Evolutionary conservation across 2,888 invertebrate species (phyloP).

Genomic region (Strigamia maritima): DNA sequence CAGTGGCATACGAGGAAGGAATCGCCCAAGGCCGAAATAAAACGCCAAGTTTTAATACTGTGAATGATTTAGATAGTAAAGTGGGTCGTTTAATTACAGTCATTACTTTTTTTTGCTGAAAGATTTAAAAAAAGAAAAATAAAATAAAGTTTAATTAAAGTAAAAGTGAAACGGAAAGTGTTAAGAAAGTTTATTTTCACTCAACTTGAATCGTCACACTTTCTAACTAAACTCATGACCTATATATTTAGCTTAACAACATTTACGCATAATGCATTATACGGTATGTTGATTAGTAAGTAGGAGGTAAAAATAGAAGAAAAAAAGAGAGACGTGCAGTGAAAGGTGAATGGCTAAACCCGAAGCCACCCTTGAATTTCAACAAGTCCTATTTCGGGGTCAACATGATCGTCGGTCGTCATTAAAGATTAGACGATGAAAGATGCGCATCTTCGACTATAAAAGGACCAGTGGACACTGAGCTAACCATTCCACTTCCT

Average conservation of each 20-base stretch:
- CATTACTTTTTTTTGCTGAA: neutral
- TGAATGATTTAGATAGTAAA: conserved; percentile 13
- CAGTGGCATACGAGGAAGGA: neutral
- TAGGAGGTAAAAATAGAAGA: neutral
- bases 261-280: neutral
- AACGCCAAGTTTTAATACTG: neutral
- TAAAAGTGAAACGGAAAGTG: neutral
- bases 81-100: conserved; percentile 23
- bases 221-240: neutral
- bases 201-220: neutral
- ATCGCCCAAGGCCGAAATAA: conserved; percentile 18
- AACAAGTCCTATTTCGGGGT: neutral
- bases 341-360: conserved; percentile 1
- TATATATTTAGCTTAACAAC: neutral
- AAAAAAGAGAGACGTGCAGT: conserved; percentile 6
- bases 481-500: neutral
- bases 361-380: neutral
- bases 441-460: neutral
- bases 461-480: neutral
- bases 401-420: conserved; percentile 3
- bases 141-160: neutral
- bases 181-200: neutral
- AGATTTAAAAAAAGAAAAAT: neutral
- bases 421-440: neutral
- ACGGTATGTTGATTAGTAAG: conserved; percentile 7